Evolutionary conservation across 2,113 vertebrate genomes (phyloP), one percentile per base, ranked within the genome.

Genomic region (Anarrhichthys ocellatus): DNA sequence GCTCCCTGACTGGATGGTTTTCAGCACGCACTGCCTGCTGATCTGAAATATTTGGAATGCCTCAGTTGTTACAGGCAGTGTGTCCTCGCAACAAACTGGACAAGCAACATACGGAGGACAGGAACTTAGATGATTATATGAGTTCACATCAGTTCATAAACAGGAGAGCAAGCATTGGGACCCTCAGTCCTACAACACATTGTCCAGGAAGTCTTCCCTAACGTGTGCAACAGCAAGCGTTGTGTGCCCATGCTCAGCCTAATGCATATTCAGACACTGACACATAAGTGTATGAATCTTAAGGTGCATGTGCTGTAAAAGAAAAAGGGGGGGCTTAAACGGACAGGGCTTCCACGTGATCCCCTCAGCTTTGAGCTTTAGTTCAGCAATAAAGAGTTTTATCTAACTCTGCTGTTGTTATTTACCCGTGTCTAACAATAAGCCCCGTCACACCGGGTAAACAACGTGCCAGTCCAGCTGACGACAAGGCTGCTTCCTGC

Each of bases 31-130:
- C 42, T 74, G 76, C 74, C 72, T 86, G 74, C 83, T 81, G 76
- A 87, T 85, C 40, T 71, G 70, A 85, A 82, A 87, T 88, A 74
- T 74, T 83, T 89, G 67, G 34, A 46, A 84, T 82, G 69, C 77
- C 62, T 82, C 70, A 62, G 22, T 76, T 65, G 78, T 62, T 69
- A 18, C 62, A 44, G 44, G 63, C 48, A 24, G 46, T 17, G 36
- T 40, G 40, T 78, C 76, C 83, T 76, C 54, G 20, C 44, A 69
- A 69, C 22, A 56, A 70, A 27, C 50, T 14, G 59, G 76, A 70
- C 32, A 80, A 34, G 32, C 69, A 67, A 56, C 54, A 56, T 11
- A 52, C 18, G 7, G 73, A 68, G 65, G 76, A 74, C 54, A 9
- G 8, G 50, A 50, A 71, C 52, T 17, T 4, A 46, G 20, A 56